phyloP scores from a whole-genome alignment of 1,140 invertebrate species.

The Drosophila jambulina region DNA sequence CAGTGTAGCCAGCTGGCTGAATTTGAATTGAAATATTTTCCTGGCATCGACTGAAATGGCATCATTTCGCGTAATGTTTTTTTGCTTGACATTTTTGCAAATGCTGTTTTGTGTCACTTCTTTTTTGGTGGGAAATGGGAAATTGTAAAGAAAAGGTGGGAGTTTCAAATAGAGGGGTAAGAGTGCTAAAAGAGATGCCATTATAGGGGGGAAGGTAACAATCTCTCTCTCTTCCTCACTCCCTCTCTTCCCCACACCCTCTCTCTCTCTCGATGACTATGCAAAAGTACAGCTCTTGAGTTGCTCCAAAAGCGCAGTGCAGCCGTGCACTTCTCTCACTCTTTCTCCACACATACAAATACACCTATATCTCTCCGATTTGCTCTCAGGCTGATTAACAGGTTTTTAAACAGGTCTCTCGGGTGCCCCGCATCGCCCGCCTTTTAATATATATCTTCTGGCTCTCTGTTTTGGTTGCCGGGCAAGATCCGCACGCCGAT shows the following conservation, averaged over 20 bases:
- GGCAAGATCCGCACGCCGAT: slow-evolving; percentile 76
- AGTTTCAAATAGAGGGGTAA: too few relatives aligned
- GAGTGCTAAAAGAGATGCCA: background rate
- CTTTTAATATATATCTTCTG: slow-evolving; percentile 1
- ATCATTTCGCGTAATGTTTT: slow-evolving; percentile 51
- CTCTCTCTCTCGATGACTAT: slow-evolving; percentile 15
- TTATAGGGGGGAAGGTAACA: slow-evolving; percentile 1
- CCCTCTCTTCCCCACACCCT: background rate
- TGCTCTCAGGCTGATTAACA: slow-evolving; percentile 63
- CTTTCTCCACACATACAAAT: background rate
- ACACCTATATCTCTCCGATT: slow-evolving; percentile 19
- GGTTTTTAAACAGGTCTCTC: slow-evolving; percentile 80
- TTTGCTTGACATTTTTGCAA: slow-evolving; percentile 70
- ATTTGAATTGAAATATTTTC: slow-evolving; percentile 51
- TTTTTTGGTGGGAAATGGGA: background rate
- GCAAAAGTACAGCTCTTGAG: slow-evolving; percentile 61
- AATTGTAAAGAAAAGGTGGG: background rate
- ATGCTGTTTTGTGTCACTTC: slow-evolving; percentile 37
- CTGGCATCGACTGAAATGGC: slow-evolving; percentile 11
- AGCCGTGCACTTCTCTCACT: slow-evolving; percentile 27
- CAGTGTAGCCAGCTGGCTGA: background rate
- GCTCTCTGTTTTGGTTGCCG: slow-evolving; percentile 59
- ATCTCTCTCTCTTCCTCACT: background rate
- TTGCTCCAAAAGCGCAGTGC: slow-evolving; percentile 48
- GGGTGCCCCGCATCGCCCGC: slow-evolving; percentile 24